Base-by-base conservation (phyloP, 2,888 invertebrate species). In the Aspidapion aeneum region DNA sequence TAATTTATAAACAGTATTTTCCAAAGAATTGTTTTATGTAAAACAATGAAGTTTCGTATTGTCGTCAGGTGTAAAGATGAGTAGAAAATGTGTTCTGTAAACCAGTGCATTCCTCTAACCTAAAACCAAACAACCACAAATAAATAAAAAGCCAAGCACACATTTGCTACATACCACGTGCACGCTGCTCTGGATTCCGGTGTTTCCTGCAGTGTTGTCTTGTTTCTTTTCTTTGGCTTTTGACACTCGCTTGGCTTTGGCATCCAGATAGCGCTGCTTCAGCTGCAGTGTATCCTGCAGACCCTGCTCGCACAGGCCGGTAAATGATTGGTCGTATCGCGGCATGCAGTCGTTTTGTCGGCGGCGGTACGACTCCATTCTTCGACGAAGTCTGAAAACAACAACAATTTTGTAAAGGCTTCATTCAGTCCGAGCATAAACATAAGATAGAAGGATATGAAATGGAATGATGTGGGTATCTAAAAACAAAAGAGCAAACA, bases 221-320 rank as follows among this genome's bases (percentile, higher is more conserved):
- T 82, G 86, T 74, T 80, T 86, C 83, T 85, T 85, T 78, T 88
- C 88, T 77, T 89, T 91, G 83, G 93, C 93, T 82, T 94, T 95
- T 77, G 91, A 90, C 70, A 91, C 90, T 72, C 91, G 85, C 81
- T 96, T 96, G 70, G 93, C 90, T 80, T 94, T 96, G 78, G 90
- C 91, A 81, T 96, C 96, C 73, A 95, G 85, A 81, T 90, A 96
- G 69, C 93, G 87, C 81, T 96, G 94, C 79, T 94, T 93, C 68
- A 96, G 84, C 69, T 92, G 87, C 71, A 89, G 85, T 49, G 96
- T 95, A 80, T 96, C 95, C 81, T 94, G 88, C 73, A 91, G 89
- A 79, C 96, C 94, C 78, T 94, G 94, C 76, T 96, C 95, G 82
- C 93, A 93, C 66, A 91, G 85, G 51, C 92, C 92, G 77, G 86